Conservation (phyloP, 1,140 invertebrate species). For the Globodera ellingtonae region DNA sequence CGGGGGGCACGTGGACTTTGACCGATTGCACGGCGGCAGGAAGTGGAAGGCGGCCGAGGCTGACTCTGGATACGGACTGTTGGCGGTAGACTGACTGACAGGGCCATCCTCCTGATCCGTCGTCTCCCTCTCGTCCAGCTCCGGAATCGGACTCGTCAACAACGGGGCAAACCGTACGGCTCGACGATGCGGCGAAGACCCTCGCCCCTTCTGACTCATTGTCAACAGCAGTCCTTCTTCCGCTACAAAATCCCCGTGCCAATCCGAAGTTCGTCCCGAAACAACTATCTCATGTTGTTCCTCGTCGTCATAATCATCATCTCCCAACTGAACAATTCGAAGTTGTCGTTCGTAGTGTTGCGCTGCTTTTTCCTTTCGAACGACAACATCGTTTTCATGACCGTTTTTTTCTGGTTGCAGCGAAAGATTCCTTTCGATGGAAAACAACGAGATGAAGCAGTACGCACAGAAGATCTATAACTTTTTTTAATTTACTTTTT, state of each 20-base stretch:
- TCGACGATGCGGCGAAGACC: too few species aligned
- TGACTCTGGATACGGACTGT: constrained; percentile 6
- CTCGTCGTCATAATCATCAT: constrained; percentile 14
- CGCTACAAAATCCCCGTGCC: neutral
- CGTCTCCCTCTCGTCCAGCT: constrained; percentile 12
- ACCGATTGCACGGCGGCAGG: neutral
- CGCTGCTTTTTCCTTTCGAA: neutral
- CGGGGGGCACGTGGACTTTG: neutral
- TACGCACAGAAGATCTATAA: constrained; percentile 22
- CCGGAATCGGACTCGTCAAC: constrained; percentile 24
- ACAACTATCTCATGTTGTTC: neutral
- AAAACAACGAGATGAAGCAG: constrained; percentile 19
- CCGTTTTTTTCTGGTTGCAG: neutral
- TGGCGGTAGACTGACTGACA: neutral
- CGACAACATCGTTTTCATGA: neutral
- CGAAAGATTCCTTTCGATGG: neutral
- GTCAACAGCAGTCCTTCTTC: neutral
- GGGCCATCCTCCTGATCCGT: neutral
- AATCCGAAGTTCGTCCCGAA: neutral
- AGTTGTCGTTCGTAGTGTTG: constrained; percentile 24
- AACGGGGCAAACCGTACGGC: neutral
- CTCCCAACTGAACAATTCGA: constrained; percentile 17
- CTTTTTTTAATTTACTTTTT: too few species aligned
- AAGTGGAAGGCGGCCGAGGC: neutral
- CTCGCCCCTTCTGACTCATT: neutral